Conservation (phyloP, 2,888 invertebrate species). For the Lithophane ornitopus region DNA sequence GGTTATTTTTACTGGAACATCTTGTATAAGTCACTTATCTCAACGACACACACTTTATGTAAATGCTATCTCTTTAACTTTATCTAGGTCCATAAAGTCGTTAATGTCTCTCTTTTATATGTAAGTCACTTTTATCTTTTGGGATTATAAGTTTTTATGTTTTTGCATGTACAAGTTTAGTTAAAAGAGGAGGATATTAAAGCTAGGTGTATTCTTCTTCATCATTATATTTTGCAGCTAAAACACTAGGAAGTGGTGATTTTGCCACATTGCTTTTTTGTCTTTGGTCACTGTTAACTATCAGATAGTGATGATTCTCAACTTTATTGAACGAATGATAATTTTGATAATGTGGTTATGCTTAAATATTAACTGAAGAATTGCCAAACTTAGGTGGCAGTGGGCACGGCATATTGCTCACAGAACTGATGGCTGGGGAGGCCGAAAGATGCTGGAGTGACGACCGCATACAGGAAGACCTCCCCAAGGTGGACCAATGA, state of each 20-base stretch:
- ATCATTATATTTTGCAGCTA: neutral
- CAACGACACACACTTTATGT: constrained; percentile 51
- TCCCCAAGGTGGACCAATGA: no score
- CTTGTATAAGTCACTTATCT: constrained; percentile 38
- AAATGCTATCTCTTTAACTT: constrained; percentile 51
- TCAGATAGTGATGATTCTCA: neutral
- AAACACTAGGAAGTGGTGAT: neutral
- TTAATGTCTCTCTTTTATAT: constrained; percentile 42
- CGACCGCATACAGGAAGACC: no score
- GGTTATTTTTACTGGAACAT: constrained; percentile 29
- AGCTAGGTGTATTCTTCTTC: neutral
- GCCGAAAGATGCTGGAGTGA: no score
- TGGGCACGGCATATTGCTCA: no score
- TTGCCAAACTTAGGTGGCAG: no score
- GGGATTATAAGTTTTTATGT: constrained; percentile 39
- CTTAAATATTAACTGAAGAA: no score
- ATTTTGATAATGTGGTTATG: neutral
- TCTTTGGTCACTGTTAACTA: neutral
- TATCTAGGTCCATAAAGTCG: constrained; percentile 45
- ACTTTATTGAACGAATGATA: neutral
- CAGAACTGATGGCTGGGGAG: no score
- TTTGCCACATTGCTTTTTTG: no score
- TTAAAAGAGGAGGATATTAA: neutral
- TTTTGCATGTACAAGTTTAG: constrained; percentile 1
- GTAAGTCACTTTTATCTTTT: constrained; percentile 40